A percentile compares a stretch with the other conserved stretches of the same genome.
Evolutionary conservation across 2,113 vertebrate genomes (phyloP).

Genomic region (Zootoca vivipara): DNA sequence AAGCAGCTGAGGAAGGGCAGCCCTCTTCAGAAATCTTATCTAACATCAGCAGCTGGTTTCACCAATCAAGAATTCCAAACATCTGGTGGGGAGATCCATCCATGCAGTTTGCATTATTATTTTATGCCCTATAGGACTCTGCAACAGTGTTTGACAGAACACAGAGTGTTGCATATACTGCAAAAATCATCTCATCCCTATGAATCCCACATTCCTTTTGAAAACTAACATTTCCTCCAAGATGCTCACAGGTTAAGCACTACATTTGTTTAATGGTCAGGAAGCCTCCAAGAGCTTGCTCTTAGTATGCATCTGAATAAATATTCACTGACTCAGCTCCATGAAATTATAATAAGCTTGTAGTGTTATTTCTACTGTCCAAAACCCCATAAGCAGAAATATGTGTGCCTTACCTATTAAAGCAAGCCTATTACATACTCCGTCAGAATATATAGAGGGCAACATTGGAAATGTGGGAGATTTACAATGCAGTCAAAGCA

Average conservation of each 20-base stretch:
- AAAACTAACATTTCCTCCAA: conserved; percentile 31
- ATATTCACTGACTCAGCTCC: conserved; percentile 40
- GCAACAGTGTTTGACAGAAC: not conserved
- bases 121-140: not conserved
- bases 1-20: not conserved
- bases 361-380: conserved; percentile 11
- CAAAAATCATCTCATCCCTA: not conserved
- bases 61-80: not conserved
- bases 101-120: not conserved
- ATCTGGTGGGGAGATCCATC: not conserved
- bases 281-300: not conserved
- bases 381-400: conserved; percentile 13
- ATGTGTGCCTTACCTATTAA: conserved; percentile 14
- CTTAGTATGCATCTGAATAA: conserved; percentile 37
- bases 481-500: too few relatives aligned
- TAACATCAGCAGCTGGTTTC: not conserved
- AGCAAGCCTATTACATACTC: not conserved
- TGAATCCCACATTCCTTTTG: not conserved
- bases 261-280: conserved; percentile 26
- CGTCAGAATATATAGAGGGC: not conserved
- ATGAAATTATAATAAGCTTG: conserved; percentile 14
- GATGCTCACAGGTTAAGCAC: conserved; percentile 8
- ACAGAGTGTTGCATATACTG: not conserved
- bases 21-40: not conserved
- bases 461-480: too few relatives aligned